Evolutionary conservation across 2,797 vertebrate genomes (phyloP).

Genomic region (Tragelaphus eurycerus): DNA sequence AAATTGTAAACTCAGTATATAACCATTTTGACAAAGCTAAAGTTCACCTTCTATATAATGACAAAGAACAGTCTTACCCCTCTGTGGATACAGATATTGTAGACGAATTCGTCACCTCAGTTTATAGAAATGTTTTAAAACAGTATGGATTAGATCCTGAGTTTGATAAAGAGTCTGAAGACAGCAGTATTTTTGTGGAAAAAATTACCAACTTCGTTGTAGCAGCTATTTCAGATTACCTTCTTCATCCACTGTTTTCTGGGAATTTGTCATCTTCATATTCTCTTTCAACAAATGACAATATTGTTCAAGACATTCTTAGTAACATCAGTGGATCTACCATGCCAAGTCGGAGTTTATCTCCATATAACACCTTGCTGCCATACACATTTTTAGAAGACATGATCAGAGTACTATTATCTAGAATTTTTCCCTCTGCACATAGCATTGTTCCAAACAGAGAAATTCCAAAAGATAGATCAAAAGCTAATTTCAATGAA

Average conservation of each 20-base stretch:
- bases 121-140: constrained; percentile 63
- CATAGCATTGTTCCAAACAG: not conserved
- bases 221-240: constrained; percentile 63
- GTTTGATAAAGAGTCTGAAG: not conserved
- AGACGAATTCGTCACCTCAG: constrained; percentile 61
- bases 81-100: constrained; percentile 33
- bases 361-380: constrained; percentile 68
- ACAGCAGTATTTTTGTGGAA: constrained; percentile 55
- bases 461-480: not conserved
- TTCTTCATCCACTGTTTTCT: constrained; percentile 73
- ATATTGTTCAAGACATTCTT: constrained; percentile 46
- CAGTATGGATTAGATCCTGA: constrained; percentile 47
- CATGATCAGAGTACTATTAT: constrained; percentile 63
- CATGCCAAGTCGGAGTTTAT: not conserved
- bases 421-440: constrained; percentile 65
- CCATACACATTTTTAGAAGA: constrained; percentile 75
- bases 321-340: constrained; percentile 19
- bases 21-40: constrained; percentile 48
- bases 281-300: constrained; percentile 35
- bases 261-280: constrained; percentile 50
- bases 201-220: constrained; percentile 59
- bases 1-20: constrained; percentile 61
- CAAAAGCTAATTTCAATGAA: constrained; percentile 63
- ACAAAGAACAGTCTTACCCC: not conserved
- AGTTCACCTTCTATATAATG: not conserved